Evolutionary conservation across 2,113 vertebrate genomes (phyloP).

Genomic region (Pionites leucogaster): DNA sequence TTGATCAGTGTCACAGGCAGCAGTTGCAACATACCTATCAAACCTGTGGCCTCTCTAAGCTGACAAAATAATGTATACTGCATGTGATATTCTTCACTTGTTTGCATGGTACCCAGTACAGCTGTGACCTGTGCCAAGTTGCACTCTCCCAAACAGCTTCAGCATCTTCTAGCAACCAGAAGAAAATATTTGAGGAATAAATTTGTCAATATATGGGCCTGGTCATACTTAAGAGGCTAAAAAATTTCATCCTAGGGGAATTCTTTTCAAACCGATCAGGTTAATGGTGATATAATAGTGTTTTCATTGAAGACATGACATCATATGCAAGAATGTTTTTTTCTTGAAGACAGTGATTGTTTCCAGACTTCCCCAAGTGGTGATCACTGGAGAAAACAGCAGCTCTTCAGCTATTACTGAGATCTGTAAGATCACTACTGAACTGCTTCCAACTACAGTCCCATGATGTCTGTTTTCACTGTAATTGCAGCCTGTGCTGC

Average conservation of each 20-base stretch:
- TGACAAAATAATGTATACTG: neutral
- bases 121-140: neutral
- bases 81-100: neutral
- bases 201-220: neutral
- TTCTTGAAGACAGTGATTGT: neutral
- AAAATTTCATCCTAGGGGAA: neutral
- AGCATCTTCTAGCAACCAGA: neutral
- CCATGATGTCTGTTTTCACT: neutral
- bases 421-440: neutral
- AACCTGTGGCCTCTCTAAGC: neutral
- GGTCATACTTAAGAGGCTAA: neutral
- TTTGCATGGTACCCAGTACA: neutral
- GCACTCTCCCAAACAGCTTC: neutral
- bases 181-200: neutral
- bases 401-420: neutral
- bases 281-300: neutral
- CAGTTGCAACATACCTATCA: neutral
- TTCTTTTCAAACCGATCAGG: neutral
- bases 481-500: neutral
- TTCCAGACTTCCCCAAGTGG: neutral
- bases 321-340: neutral
- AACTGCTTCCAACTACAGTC: neutral
- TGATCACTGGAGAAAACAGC: neutral
- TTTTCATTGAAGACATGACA: neutral
- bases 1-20: neutral